phyloP scores from a whole-genome alignment of 2,113 vertebrate species.

The Hippopotamus amphibius region DNA sequence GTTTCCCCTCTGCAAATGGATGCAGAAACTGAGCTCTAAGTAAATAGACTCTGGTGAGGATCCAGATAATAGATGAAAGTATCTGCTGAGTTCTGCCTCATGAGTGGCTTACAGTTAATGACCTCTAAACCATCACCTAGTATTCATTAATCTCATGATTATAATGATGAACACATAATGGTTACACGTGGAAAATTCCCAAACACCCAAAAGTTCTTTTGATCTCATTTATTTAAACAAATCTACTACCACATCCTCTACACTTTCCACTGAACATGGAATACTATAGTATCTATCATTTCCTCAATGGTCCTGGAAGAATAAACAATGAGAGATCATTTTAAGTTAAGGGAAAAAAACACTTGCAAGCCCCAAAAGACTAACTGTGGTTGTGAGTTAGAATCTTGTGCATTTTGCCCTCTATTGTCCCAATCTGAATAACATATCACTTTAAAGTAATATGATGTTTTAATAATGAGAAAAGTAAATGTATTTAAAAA shows the following conservation, averaged over 20 bases:
- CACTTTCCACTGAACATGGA: not conserved
- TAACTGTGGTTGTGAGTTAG: not conserved
- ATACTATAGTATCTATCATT: not conserved
- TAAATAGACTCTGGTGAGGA: not conserved
- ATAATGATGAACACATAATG: not conserved
- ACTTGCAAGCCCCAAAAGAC: not conserved
- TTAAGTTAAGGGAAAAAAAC: not conserved
- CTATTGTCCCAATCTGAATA: not conserved
- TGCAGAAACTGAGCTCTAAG: not conserved
- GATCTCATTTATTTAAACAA: not conserved
- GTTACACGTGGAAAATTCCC: not conserved
- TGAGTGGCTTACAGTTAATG: not conserved
- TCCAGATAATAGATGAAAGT: not conserved
- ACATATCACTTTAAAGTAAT: conserved; percentile 2
- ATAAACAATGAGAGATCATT: not conserved
- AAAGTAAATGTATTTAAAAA: conserved; percentile 42
- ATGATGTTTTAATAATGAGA: conserved; percentile 32
- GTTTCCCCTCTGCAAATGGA: not conserved
- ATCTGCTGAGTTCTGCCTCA: conserved; percentile 11
- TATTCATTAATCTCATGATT: not conserved
- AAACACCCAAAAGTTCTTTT: not conserved
- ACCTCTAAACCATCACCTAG: conserved; percentile 9
- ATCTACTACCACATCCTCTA: not conserved
- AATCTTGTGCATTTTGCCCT: not conserved
- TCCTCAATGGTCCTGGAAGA: not conserved